Percentiles rank a stretch among this genome's conserved stretches.
Conservation (phyloP, 2,113 vertebrate genomes). For the Podocnemis expansa region DNA sequence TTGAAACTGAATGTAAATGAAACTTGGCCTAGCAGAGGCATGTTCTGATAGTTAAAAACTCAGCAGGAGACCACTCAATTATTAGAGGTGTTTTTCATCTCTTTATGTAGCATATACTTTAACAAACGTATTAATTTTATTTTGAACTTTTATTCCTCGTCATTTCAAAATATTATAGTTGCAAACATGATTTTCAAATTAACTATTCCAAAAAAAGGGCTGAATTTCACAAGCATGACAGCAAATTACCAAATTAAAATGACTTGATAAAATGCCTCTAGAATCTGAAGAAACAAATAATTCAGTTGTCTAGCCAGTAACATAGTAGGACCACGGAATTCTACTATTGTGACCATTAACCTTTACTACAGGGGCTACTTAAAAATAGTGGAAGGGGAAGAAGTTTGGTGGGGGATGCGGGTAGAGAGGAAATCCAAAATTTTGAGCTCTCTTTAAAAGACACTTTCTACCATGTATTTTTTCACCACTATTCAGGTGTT, state of each 20-base stretch:
- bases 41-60: constrained; percentile 74
- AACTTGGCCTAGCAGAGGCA: constrained; percentile 79
- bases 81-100: constrained; percentile 74
- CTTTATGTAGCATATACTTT: constrained; percentile 41
- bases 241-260: not conserved
- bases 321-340: not conserved
- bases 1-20: constrained; percentile 79
- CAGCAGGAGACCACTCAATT: constrained; percentile 73
- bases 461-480: not conserved
- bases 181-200: constrained; percentile 24
- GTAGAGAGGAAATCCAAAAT: not conserved
- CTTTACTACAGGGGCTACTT: not conserved
- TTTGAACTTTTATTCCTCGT: constrained; percentile 30
- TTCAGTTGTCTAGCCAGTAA: not conserved
- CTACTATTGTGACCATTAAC: not conserved
- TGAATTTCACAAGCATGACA: not conserved
- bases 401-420: no score
- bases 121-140: constrained; percentile 45
- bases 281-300: not conserved
- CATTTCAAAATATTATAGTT: not conserved
- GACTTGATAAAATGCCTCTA: fast-evolving
- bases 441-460: not conserved
- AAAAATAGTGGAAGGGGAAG: not conserved
- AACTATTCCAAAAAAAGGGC: not conserved
- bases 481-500: not conserved